These are phyloP conservation scores for Cryptophagus acutangulus DNA, from an alignment of 2,888 invertebrate species.

Conservation along the genomic window DNA sequence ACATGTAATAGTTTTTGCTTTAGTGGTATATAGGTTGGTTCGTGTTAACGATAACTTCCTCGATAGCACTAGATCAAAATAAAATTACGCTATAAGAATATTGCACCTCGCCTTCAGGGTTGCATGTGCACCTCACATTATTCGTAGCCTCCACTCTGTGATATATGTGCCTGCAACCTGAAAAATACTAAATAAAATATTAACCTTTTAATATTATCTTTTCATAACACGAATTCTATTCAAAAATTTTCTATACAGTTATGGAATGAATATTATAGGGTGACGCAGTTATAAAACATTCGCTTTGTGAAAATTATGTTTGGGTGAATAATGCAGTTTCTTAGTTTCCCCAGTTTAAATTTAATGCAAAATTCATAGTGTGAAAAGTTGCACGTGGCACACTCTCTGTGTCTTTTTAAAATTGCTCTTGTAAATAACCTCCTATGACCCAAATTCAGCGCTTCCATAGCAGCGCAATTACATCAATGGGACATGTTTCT, in stretches of 20 bases:
- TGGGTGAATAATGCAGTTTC: neutral
- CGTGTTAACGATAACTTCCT: conserved; percentile 32
- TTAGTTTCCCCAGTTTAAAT: neutral
- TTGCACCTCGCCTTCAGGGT: conserved; percentile 38
- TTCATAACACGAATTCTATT: conserved; percentile 36
- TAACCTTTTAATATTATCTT: conserved; percentile 35
- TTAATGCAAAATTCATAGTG: conserved; percentile 7
- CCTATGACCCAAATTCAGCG: no score
- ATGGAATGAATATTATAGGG: conserved; percentile 7
- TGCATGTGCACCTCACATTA: conserved; percentile 40
- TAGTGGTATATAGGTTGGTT: conserved; percentile 20
- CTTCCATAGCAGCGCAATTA: no score
- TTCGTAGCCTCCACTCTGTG: conserved; percentile 23
- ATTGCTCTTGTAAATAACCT: neutral
- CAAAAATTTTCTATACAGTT: conserved; percentile 23
- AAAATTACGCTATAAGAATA: conserved; percentile 37
- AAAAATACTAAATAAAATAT: conserved; percentile 39
- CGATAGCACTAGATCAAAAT: conserved; percentile 35
- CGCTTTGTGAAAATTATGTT: neutral
- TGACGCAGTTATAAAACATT: conserved; percentile 9
- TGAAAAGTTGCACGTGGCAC: conserved; percentile 5
- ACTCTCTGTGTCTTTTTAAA: neutral
- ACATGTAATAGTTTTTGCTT: conserved; percentile 17
- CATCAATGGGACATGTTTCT: no score
- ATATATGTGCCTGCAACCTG: conserved; percentile 32